Percentiles rank a stretch among this genome's conserved stretches.
Conservation (phyloP, 2,888 invertebrate species). For the Peribatodes rhomboidaria region DNA sequence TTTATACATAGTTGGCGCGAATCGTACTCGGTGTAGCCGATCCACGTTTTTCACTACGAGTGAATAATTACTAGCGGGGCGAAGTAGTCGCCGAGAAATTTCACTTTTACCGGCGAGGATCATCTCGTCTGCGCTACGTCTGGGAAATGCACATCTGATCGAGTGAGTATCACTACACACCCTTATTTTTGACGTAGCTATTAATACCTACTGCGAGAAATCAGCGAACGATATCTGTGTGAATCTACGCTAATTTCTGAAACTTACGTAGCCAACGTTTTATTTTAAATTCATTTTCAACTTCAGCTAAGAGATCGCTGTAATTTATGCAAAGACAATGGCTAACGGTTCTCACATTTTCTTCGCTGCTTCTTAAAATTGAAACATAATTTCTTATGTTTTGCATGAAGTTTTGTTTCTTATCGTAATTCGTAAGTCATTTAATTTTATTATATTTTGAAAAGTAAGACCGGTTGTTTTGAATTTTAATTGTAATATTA, state of each 20-base stretch:
- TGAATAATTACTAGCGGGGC: conserved; percentile 75
- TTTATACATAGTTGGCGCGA: conserved; percentile 78
- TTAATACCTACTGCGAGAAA: conserved; percentile 30
- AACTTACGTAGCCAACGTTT: conserved; percentile 13
- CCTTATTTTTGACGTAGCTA: conserved; percentile 40
- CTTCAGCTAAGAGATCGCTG: conserved; percentile 18
- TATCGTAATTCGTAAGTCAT: conserved; percentile 1
- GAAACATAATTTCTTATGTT: conserved; percentile 1
- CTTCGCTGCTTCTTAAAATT: conserved; percentile 12
- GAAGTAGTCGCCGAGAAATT: conserved; percentile 71
- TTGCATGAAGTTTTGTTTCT: conserved; percentile 1
- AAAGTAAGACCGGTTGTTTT: conserved; percentile 6
- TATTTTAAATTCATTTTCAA: conserved; percentile 21
- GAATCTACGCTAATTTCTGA: conserved; percentile 17
- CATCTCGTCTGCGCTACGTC: conserved; percentile 70
- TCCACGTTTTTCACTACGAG: conserved; percentile 80
- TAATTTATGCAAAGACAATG: conserved; percentile 17
- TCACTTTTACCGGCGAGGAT: conserved; percentile 80
- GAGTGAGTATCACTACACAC: conserved; percentile 66
- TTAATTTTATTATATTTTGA: conserved; percentile 9
- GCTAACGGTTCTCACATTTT: conserved; percentile 16
- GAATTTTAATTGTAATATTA: conserved; percentile 3
- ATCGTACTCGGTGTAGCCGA: conserved; percentile 70
- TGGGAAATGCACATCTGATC: conserved; percentile 69
- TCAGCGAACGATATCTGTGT: conserved; percentile 5